A percentile compares a stretch with the other conserved stretches of the same genome.
These are phyloP conservation scores for Cyanoliseus patagonus DNA, from an alignment of 2,113 vertebrate genomes.

Conservation along the genomic window DNA sequence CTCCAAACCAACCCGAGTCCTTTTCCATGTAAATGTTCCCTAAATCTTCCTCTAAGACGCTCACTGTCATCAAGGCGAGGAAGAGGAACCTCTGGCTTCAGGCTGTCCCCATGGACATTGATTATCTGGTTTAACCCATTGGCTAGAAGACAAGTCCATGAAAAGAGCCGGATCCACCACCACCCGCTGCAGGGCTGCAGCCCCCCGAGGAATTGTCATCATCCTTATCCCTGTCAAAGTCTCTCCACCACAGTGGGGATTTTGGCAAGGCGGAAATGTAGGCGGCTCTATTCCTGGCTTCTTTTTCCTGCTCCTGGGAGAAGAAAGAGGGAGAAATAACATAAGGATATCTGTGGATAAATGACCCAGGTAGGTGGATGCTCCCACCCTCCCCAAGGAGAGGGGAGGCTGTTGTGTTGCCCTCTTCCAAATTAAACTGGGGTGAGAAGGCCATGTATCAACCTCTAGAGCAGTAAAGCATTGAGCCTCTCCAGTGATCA, in stretches of 20 bases:
- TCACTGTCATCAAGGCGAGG: not conserved
- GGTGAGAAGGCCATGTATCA: not conserved
- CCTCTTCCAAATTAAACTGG: not conserved
- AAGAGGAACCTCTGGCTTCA: not conserved
- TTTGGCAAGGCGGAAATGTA: constrained; percentile 76
- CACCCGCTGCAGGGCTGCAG: constrained; percentile 64
- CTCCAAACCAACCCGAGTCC: constrained; percentile 9
- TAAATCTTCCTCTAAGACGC: not conserved
- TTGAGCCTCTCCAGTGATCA: not conserved
- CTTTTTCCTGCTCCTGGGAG: constrained; percentile 81
- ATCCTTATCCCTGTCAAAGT: constrained; percentile 79
- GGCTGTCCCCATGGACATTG: not conserved
- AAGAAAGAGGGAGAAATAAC: not conserved
- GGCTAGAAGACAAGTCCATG: constrained; percentile 79
- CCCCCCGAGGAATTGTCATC: constrained; percentile 73
- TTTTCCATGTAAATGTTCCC: not conserved
- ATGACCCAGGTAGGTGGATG: fast-evolving
- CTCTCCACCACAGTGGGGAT: constrained; percentile 77
- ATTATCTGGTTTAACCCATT: not conserved
- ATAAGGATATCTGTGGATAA: not conserved
- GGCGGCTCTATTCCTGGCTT: constrained; percentile 75
- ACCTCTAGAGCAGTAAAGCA: not conserved
- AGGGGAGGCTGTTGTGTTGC: not conserved
- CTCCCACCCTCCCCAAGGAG: not conserved
- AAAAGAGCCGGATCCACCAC: constrained; percentile 68